Evolutionary conservation across 2,113 vertebrate genomes (phyloP).

Genomic region (Strigops habroptila): DNA sequence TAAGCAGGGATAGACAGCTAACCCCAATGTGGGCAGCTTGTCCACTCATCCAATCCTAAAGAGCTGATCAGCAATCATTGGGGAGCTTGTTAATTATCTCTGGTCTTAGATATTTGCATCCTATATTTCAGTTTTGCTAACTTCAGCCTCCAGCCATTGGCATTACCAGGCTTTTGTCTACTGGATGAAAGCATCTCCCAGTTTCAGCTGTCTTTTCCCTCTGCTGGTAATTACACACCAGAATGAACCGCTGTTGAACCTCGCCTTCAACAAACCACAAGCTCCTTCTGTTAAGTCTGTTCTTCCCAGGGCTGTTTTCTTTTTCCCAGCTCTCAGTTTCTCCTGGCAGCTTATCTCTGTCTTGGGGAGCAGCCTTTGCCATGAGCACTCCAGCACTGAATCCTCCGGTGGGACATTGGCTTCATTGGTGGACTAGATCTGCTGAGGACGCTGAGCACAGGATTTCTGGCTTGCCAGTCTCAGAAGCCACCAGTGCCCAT

Average conservation of each 20-base stretch:
- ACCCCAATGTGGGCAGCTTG: accelerated
- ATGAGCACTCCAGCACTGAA: background rate
- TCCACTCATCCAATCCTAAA: background rate
- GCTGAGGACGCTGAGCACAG: background rate
- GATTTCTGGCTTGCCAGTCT: background rate
- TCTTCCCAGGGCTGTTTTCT: background rate
- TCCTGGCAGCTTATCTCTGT: background rate
- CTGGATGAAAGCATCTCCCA: background rate
- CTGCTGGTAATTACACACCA: background rate
- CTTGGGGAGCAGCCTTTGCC: background rate
- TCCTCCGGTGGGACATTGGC: accelerated
- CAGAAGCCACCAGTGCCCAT: background rate
- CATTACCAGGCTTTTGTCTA: background rate
- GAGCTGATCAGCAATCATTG: background rate
- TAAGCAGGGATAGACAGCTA: background rate
- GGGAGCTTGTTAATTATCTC: background rate
- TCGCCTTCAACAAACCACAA: background rate
- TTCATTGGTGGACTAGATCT: background rate
- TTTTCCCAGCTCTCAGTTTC: background rate
- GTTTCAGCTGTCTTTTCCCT: background rate
- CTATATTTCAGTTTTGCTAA: background rate
- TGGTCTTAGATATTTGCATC: background rate
- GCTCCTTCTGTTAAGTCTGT: background rate
- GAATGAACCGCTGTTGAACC: background rate
- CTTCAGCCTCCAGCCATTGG: background rate